These are phyloP conservation scores for Daubentonia madagascariensis DNA, from an alignment of 2,113 vertebrate species.

Conservation along the genomic window DNA sequence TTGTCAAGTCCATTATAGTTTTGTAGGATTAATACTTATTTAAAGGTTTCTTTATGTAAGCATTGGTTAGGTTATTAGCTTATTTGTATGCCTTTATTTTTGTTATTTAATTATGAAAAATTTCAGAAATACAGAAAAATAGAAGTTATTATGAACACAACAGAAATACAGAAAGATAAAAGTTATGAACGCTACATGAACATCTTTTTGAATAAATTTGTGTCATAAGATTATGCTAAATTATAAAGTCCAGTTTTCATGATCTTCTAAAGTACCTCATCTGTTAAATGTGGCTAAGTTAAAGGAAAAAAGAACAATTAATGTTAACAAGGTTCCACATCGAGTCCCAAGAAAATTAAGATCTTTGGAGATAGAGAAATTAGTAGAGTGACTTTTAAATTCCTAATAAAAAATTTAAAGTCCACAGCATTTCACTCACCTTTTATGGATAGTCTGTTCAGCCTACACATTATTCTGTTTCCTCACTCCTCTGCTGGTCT, in stretches of 20 bases:
- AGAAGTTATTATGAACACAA: not conserved
- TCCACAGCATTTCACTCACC: not conserved
- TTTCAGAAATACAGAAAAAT: not conserved
- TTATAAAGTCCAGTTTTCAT: not conserved
- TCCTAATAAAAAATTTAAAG: not conserved
- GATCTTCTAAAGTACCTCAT: not conserved
- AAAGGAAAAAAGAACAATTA: not conserved
- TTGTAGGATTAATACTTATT: not conserved
- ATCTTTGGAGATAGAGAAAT: not conserved
- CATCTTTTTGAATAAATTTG: not conserved
- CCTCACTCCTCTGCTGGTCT: not conserved
- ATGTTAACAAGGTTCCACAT: not conserved
- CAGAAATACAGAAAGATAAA: not conserved
- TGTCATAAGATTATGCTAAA: not conserved
- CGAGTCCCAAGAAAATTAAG: not conserved
- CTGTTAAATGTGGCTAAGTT: constrained; percentile 24
- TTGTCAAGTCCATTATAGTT: not conserved
- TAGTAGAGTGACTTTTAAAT: constrained; percentile 32
- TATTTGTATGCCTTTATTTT: constrained; percentile 30
- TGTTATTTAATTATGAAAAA: not conserved
- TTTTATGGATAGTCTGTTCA: not conserved
- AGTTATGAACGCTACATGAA: not conserved
- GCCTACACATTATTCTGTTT: not conserved
- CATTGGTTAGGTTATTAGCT: not conserved
- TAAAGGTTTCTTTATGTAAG: not conserved